phyloP scores from a whole-genome alignment of 2,888 invertebrate genomes.

The Leptopterna dolabrata region DNA sequence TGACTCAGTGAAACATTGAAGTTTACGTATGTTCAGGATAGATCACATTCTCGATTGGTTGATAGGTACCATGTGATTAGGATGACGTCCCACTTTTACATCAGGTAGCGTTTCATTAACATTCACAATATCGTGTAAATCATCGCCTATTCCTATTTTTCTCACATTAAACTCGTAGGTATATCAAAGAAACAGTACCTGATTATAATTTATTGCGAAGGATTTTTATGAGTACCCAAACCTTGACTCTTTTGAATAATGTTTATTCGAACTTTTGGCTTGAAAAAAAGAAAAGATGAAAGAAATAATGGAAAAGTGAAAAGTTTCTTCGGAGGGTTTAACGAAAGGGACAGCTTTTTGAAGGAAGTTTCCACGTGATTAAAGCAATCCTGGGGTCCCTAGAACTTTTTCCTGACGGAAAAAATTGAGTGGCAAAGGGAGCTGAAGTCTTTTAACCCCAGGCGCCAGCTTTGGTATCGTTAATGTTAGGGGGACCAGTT shows the following conservation, averaged over 20 bases:
- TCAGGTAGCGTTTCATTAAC: too few species aligned
- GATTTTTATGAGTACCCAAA: neutral
- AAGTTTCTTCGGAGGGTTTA: neutral
- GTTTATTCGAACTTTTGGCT: neutral
- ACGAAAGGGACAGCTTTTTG: neutral
- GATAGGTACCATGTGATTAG: too few species aligned
- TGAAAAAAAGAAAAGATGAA: neutral
- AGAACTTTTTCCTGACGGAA: conserved; percentile 35
- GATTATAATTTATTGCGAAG: too few species aligned
- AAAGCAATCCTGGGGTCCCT: conserved; percentile 30
- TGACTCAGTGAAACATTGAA: too few species aligned
- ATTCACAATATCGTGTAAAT: too few species aligned
- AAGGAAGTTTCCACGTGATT: conserved; percentile 53
- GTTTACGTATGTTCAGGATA: too few species aligned
- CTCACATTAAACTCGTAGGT: neutral
- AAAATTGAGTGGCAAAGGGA: conserved; percentile 18
- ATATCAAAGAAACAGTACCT: too few species aligned
- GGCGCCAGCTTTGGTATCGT: neutral
- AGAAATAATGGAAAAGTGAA: neutral
- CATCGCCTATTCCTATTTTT: neutral
- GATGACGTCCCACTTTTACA: too few species aligned
- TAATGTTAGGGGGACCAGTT: neutral
- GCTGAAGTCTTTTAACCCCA: neutral
- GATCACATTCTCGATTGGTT: too few species aligned
- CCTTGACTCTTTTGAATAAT: neutral